Evolutionary conservation across 1,140 invertebrate species (phyloP).

Genomic region (Tigriopus japonicus): DNA sequence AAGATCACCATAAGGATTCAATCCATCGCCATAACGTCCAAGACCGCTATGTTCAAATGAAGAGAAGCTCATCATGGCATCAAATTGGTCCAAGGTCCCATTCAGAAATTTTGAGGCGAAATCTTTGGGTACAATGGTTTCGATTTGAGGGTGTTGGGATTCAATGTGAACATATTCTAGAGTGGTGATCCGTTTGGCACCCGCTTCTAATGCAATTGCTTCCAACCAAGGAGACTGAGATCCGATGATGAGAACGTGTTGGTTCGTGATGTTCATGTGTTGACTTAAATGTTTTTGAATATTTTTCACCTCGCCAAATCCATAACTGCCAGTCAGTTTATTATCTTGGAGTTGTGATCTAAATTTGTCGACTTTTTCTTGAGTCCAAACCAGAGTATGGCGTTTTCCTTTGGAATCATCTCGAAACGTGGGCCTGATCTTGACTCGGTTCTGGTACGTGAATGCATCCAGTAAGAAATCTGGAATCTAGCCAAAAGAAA

Average conservation of each 20-base stretch:
- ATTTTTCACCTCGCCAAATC: too few species aligned
- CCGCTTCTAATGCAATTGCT: neutral
- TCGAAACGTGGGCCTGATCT: too few species aligned
- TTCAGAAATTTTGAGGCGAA: neutral
- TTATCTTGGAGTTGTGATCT: too few species aligned
- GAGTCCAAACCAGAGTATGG: too few species aligned
- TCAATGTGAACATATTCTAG: slow-evolving; percentile 1
- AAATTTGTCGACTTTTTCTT: too few species aligned
- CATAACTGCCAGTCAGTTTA: too few species aligned
- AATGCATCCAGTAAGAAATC: too few species aligned
- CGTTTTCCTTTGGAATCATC: too few species aligned
- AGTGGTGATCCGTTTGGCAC: neutral
- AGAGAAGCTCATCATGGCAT: slow-evolving; percentile 3
- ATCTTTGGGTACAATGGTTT: neutral
- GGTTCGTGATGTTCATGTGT: neutral
- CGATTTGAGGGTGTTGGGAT: neutral
- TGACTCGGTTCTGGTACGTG: too few species aligned
- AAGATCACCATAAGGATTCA: slow-evolving; percentile 10
- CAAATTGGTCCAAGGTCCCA: slow-evolving; percentile 1
- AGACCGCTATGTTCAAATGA: slow-evolving; percentile 7
- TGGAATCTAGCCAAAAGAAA: too few species aligned
- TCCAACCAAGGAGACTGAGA: slow-evolving; percentile 2
- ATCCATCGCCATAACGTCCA: slow-evolving; percentile 8
- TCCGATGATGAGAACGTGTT: slow-evolving; percentile 5
- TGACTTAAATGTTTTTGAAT: neutral